phyloP scores from a whole-genome alignment of 35 echinoderm and acorn worm genomes.

The Strongylocentrotus purpuratus region DNA sequence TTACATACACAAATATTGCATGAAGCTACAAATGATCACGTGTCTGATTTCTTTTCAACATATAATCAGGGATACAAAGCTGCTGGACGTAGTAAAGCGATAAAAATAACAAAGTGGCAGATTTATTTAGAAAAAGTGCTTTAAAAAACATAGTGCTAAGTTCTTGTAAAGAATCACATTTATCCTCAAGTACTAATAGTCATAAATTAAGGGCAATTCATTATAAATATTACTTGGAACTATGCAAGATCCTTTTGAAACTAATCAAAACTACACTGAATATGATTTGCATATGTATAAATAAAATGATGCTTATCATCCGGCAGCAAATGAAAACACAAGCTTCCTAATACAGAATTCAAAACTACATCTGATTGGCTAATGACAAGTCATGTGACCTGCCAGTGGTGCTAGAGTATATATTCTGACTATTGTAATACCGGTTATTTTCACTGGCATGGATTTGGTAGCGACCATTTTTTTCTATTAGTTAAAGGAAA shows the following conservation, averaged over 20 bases:
- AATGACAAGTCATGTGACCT: not conserved
- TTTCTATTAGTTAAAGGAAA: too few relatives aligned
- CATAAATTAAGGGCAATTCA: not conserved
- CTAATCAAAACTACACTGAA: not conserved
- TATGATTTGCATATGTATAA: not conserved
- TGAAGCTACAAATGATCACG: too few relatives aligned
- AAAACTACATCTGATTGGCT: not conserved
- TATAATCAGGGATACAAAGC: too few relatives aligned
- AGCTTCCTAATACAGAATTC: not conserved
- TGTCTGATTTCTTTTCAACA: too few relatives aligned
- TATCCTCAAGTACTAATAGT: not conserved
- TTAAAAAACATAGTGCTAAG: not conserved
- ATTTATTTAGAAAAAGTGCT: too few relatives aligned
- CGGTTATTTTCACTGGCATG: not conserved
- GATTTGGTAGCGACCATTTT: too few relatives aligned
- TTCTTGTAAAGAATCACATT: not conserved
- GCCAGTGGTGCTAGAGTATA: not conserved
- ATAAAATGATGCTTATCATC: not conserved
- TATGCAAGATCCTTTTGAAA: not conserved
- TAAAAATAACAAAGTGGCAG: too few relatives aligned
- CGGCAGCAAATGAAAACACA: not conserved
- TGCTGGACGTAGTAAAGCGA: too few relatives aligned
- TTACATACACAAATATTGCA: too few relatives aligned
- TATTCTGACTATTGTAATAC: not conserved
- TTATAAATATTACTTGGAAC: not conserved